A percentile compares a stretch with the other conserved stretches of the same genome.
Evolutionary conservation across 2,113 vertebrate genomes (phyloP).

Genomic region (Pyxicephalus adspersus): DNA sequence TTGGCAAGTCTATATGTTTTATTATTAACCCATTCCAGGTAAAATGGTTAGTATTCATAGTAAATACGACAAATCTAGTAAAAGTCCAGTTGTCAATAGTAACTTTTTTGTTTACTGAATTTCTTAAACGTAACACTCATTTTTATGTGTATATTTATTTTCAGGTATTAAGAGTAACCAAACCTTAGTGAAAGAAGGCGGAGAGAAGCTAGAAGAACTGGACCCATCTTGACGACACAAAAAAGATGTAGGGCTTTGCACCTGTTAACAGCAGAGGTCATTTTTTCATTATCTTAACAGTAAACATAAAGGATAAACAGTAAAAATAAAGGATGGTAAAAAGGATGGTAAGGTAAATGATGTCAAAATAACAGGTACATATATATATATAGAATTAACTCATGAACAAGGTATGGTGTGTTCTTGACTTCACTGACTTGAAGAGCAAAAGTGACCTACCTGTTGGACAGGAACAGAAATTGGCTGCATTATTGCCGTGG

Average conservation of each 20-base stretch:
- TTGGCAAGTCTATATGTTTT: no score
- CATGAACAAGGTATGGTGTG: no score
- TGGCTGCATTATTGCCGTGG: conserved; percentile 88
- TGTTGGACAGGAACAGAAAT: conserved; percentile 79
- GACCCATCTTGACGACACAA: conserved; percentile 74
- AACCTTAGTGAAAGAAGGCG: conserved; percentile 91
- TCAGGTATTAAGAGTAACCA: not conserved
- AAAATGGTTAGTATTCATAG: no score
- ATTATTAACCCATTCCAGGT: no score
- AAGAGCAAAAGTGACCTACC: conserved; percentile 64
- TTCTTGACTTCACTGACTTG: not conserved
- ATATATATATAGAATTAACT: no score
- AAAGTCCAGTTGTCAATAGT: no score
- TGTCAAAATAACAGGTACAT: no score
- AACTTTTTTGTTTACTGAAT: no score
- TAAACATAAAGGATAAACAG: not conserved
- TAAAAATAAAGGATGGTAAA: not conserved
- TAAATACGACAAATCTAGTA: no score
- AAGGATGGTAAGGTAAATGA: no score
- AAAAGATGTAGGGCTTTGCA: conserved; percentile 84
- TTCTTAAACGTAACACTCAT: no score
- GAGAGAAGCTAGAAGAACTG: conserved; percentile 62
- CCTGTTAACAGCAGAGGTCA: conserved; percentile 68
- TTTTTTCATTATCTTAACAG: not conserved
- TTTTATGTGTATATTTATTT: no score